These are phyloP conservation scores for Branchinecta sandiegonensis DNA, from an alignment of 2,888 invertebrate genomes.

Conservation along the genomic window DNA sequence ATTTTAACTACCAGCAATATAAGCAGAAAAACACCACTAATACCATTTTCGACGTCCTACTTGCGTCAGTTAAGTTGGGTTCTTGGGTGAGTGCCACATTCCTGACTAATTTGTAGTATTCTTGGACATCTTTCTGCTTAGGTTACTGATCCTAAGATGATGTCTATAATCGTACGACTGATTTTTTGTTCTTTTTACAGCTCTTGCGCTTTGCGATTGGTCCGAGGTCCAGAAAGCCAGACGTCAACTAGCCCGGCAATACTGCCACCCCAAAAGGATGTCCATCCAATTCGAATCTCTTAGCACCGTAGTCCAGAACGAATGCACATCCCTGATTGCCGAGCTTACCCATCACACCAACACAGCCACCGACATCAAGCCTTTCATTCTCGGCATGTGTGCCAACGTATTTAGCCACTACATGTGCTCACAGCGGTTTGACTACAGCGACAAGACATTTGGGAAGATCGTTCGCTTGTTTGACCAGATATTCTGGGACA, in stretches of 20 bases:
- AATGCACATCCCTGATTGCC: slow-evolving; percentile 32
- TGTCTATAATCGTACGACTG: neutral
- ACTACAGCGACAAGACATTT: slow-evolving; percentile 49
- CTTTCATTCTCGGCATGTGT: slow-evolving; percentile 52
- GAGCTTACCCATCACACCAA: slow-evolving; percentile 21
- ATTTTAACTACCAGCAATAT: too few species aligned
- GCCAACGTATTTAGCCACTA: slow-evolving; percentile 74
- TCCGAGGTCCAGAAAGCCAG: slow-evolving; percentile 63
- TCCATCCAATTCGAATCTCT: slow-evolving; percentile 55
- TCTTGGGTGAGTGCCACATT: neutral
- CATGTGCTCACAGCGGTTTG: slow-evolving; percentile 65
- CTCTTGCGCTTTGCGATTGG: slow-evolving; percentile 75
- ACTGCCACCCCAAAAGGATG: slow-evolving; percentile 61
- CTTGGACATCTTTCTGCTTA: slow-evolving; percentile 3
- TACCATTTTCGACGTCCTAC: too few species aligned
- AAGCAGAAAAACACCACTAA: too few species aligned
- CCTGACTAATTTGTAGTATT: neutral
- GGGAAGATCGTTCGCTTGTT: slow-evolving; percentile 51
- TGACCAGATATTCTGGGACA: slow-evolving; percentile 80
- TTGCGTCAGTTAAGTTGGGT: neutral
- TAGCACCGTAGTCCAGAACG: slow-evolving; percentile 48
- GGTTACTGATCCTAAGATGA: neutral
- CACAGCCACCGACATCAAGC: slow-evolving; percentile 44
- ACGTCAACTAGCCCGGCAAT: slow-evolving; percentile 58
- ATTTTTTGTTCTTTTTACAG: slow-evolving; percentile 37